phyloP scores from a whole-genome alignment of 1,140 invertebrate species.

The Megathymus violae region DNA sequence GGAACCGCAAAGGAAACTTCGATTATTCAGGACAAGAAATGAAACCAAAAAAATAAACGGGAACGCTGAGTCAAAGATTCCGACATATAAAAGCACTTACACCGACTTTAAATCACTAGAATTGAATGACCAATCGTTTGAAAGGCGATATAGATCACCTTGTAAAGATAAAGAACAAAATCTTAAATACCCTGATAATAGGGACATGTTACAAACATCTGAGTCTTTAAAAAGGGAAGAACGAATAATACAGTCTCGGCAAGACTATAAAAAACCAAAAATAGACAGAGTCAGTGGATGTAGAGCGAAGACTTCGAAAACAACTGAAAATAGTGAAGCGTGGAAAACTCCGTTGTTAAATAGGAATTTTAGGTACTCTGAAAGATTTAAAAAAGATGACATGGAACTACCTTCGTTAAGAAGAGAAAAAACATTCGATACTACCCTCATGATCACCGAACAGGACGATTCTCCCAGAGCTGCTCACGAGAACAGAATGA shows the following conservation, averaged over 20 bases:
- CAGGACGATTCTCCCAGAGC: constrained; percentile 62
- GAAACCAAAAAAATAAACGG: constrained; percentile 85
- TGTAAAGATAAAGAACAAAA: constrained; percentile 75
- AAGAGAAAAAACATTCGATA: constrained; percentile 83
- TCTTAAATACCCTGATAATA: constrained; percentile 71
- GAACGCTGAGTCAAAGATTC: constrained; percentile 56
- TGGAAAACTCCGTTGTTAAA: constrained; percentile 77
- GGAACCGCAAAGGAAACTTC: constrained; percentile 84
- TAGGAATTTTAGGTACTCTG: constrained; percentile 80
- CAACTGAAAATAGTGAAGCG: constrained; percentile 66
- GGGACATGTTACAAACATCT: constrained; percentile 76
- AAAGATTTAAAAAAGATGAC: constrained; percentile 77
- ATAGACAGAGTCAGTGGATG: constrained; percentile 74
- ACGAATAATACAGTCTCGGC: constrained; percentile 70
- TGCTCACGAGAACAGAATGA: constrained; percentile 68
- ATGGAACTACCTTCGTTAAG: constrained; percentile 64
- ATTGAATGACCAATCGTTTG: constrained; percentile 67
- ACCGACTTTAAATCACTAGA: constrained; percentile 73
- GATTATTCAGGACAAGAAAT: constrained; percentile 89
- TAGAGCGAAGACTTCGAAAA: constrained; percentile 74
- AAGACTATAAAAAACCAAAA: constrained; percentile 72
- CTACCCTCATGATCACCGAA: constrained; percentile 64
- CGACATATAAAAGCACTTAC: constrained; percentile 56
- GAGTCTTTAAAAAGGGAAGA: constrained; percentile 79
- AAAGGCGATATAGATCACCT: constrained; percentile 73